A percentile compares a stretch with the other conserved stretches of the same genome.
Evolutionary conservation across 2,113 vertebrate genomes (phyloP).

Genomic region (Trogon surrucura): DNA sequence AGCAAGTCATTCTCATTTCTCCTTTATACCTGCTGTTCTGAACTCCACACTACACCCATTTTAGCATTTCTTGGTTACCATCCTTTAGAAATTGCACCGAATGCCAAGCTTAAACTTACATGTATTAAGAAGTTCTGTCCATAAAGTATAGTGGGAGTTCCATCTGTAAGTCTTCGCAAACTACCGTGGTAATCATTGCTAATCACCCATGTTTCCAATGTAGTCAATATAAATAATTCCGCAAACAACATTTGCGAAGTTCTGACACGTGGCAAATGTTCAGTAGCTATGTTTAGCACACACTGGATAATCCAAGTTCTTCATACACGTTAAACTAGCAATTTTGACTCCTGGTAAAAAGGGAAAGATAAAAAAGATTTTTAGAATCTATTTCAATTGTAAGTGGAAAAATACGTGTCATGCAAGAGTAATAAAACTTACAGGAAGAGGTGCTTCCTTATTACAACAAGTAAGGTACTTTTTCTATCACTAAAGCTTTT

Average conservation of each 20-base stretch:
- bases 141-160: conserved; percentile 51
- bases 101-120: not conserved
- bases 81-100: not conserved
- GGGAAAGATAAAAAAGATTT: not conserved
- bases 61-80: not conserved
- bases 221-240: conserved; percentile 63
- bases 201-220: conserved; percentile 37
- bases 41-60: not conserved
- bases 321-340: conserved; percentile 45
- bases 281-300: conserved; percentile 55
- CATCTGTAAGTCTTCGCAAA: conserved; percentile 32
- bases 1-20: not conserved
- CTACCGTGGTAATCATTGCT: conserved; percentile 10
- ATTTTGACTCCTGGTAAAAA: conserved; percentile 51
- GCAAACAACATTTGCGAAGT: conserved; percentile 58
- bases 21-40: not conserved
- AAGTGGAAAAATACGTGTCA: not conserved
- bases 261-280: conserved; percentile 62
- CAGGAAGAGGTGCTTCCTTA: not conserved
- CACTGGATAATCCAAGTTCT: conserved; percentile 37
- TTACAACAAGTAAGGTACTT: not conserved
- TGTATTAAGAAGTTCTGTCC: conserved; percentile 22
- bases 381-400: not conserved
- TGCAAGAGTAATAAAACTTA: not conserved
- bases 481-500: not conserved